These are phyloP conservation scores for Anniella stebbinsi DNA, from an alignment of 2,797 vertebrate genomes.

Conservation along the genomic window DNA sequence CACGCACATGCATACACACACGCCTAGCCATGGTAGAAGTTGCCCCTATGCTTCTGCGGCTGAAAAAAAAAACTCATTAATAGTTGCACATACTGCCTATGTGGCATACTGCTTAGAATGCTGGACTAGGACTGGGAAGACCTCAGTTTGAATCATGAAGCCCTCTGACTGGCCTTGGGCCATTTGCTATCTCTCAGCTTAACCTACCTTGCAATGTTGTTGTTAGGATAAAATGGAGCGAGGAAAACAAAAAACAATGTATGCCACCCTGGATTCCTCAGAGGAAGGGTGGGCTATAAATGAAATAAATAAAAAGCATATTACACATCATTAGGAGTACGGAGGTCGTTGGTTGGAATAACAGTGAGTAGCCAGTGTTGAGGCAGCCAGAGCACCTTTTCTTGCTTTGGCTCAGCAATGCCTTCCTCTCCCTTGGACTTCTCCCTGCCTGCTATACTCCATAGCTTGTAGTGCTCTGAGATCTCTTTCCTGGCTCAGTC, in stretches of 20 bases:
- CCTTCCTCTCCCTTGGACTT: not conserved
- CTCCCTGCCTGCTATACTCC: not conserved
- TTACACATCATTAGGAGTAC: not conserved
- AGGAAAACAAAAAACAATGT: not conserved
- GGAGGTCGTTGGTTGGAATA: not conserved
- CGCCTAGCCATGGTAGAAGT: not conserved
- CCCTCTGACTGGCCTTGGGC: not conserved
- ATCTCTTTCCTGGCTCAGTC: conserved; percentile 59
- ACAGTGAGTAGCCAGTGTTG: no score
- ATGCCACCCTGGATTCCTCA: not conserved
- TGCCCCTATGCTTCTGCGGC: not conserved
- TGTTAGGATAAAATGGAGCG: not conserved
- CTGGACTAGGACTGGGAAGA: not conserved
- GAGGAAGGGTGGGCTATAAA: not conserved
- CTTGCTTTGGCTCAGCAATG: not conserved
- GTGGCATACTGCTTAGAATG: not conserved
- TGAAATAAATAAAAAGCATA: not conserved
- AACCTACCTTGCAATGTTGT: not conserved
- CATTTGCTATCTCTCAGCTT: not conserved
- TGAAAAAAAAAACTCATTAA: not conserved
- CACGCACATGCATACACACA: no score
- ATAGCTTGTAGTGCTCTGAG: conserved; percentile 43
- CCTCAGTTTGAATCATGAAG: not conserved
- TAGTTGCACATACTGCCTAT: not conserved
- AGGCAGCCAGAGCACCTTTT: not conserved